These are phyloP conservation scores for Aphidius gifuensis DNA, from an alignment of 1,140 invertebrate genomes.

Conservation along the genomic window DNA sequence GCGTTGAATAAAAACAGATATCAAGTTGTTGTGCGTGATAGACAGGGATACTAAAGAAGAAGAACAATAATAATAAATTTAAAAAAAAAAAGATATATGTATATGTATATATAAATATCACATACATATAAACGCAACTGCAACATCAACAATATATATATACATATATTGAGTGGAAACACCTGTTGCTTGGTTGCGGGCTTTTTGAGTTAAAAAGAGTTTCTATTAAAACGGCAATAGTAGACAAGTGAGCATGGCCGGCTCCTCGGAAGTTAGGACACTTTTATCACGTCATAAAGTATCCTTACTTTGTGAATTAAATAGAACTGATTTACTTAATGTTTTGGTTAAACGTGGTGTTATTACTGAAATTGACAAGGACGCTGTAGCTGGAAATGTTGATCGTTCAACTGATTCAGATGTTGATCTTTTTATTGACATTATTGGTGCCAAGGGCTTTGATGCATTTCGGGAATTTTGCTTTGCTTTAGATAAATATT, in stretches of 20 bases:
- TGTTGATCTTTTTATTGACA: constrained; percentile 53
- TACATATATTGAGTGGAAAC: too few relatives aligned
- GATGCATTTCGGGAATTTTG: constrained; percentile 58
- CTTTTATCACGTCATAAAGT: constrained; percentile 46
- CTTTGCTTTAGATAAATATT: constrained; percentile 57
- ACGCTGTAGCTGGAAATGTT: constrained; percentile 38
- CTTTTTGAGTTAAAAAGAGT: too few relatives aligned
- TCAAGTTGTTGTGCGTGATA: too few relatives aligned
- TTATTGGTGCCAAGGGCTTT: constrained; percentile 56
- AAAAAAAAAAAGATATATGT: too few relatives aligned
- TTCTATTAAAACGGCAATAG: too few relatives aligned
- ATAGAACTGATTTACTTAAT: constrained; percentile 42
- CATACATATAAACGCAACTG: too few relatives aligned
- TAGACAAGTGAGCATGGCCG: constrained; percentile 32
- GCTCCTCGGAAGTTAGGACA: constrained; percentile 41
- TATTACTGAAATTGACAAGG: constrained; percentile 44
- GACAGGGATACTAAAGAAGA: too few relatives aligned
- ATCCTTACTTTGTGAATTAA: constrained; percentile 40
- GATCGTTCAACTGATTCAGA: constrained; percentile 37
- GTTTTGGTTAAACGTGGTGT: constrained; percentile 46
- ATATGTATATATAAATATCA: too few relatives aligned
- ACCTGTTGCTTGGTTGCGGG: too few relatives aligned
- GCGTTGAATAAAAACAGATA: too few relatives aligned
- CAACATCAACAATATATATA: too few relatives aligned
- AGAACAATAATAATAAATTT: too few relatives aligned